These are phyloP conservation scores for Vicugna pacos DNA, from an alignment of 2,113 vertebrate genomes.

Conservation along the genomic window DNA sequence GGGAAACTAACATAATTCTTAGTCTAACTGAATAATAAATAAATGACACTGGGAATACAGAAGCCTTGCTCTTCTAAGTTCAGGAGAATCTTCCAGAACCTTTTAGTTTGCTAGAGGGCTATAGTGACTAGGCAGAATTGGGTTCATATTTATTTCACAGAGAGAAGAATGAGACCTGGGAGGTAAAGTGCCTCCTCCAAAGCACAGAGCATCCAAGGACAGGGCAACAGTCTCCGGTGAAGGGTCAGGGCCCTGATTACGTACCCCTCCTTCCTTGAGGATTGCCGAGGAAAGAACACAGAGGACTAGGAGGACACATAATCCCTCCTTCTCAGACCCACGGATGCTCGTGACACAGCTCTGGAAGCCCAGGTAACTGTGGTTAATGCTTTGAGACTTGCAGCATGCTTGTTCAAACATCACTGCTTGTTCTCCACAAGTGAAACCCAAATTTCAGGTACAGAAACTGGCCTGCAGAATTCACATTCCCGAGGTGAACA, in stretches of 20 bases:
- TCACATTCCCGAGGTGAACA: background rate
- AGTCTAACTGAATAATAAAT: background rate
- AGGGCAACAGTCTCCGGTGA: background rate
- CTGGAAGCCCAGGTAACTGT: background rate
- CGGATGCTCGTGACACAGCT: background rate
- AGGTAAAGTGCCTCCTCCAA: background rate
- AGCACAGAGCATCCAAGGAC: background rate
- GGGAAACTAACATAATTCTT: background rate
- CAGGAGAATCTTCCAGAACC: background rate
- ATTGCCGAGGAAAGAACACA: background rate
- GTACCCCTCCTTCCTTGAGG: background rate
- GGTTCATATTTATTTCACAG: background rate
- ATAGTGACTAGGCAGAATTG: background rate
- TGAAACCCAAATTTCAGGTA: conserved; percentile 8
- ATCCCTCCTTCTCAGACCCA: background rate
- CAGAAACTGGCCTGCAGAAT: background rate
- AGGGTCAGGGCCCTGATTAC: background rate
- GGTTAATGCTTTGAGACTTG: background rate
- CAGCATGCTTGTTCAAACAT: background rate
- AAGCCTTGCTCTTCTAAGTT: background rate
- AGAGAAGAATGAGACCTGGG: background rate
- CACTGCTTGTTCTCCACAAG: background rate
- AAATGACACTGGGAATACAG: background rate
- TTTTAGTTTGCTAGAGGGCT: background rate
- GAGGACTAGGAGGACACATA: background rate